Base-by-base conservation (phyloP, 2,888 invertebrate species). In the Steinernema hermaphroditum region DNA sequence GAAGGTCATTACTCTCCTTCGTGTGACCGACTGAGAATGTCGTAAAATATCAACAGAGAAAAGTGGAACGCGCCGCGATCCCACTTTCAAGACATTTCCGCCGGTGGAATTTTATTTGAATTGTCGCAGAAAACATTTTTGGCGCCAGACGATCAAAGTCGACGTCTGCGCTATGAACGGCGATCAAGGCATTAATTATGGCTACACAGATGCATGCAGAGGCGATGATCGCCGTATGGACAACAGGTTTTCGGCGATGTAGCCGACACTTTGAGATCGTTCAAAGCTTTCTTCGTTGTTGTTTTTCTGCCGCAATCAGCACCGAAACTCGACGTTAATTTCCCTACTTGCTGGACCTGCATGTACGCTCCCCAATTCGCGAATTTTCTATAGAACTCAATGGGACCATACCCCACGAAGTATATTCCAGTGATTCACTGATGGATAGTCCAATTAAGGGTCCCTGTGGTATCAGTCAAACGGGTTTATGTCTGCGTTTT, bases 1-100 rank as follows among this genome's bases (percentile, higher is more conserved):
- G 62, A 62, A 62, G 62, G 62, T 62, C 62, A 62, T 62, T 62
- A 62, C 34, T n/a, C 50, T n/a, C 34, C 27, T 62, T 62, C 27
- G 16, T 62, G 29, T 22, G 32, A 62, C 8, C 62, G 62, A 16
- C 62, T 32, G 32, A 62, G 62, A 29, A 62, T 16, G 2, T 62
- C 32, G 32, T 29, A 16, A 32, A 27, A 62, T 12, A 37, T 37
- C 37, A 4, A n/a, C 12, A 12, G n/a, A 62, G 62, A 62, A 27
- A 34, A 29, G 62, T 32, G 62, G 32, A 62, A 62, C 34, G 62
- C 32, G 62, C 62, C 16, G 34, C 62, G 62, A 32, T 54, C n/a
- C n/a, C n/a, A n/a, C n/a, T n/a, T 54, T 54, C 24, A 54, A 14
- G 54, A 46, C 46, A n/a, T 46, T 46, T 2, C 16, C 19, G 46